phyloP scores from a whole-genome alignment of 30 jellyfish, hydroid and myxozoan species.

The Turritopsis rubra region DNA sequence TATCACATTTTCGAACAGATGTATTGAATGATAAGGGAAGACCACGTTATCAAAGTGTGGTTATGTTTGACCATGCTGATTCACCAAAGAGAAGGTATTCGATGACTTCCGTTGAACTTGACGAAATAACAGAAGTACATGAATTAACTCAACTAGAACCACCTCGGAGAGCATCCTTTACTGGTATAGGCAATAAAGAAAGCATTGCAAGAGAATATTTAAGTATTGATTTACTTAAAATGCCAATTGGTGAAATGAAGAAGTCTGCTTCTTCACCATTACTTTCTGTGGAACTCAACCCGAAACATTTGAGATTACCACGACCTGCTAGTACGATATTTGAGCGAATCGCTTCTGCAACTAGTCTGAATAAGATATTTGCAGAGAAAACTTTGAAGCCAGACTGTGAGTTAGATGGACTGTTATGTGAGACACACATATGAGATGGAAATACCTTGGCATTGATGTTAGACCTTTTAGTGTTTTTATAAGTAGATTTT shows the following conservation, averaged over 20 bases:
- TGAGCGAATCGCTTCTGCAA: background rate
- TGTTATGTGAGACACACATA: background rate
- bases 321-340: slow-evolving; percentile 7
- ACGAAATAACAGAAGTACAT: background rate
- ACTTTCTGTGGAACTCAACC: background rate
- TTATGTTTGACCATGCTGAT: background rate
- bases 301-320: background rate
- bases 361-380: background rate
- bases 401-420: background rate
- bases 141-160: background rate
- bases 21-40: background rate
- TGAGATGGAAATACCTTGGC: too few species aligned
- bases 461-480: background rate
- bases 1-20: slow-evolving; percentile 2
- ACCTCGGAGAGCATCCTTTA: slow-evolving; percentile 1
- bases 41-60: slow-evolving; percentile 4
- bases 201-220: background rate
- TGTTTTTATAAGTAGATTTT: background rate
- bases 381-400: background rate
- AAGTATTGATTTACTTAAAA: background rate
- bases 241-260: background rate
- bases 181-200: background rate
- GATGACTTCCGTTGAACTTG: background rate
- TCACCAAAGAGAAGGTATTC: background rate
- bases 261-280: slow-evolving; percentile 1